phyloP scores from a whole-genome alignment of 2,113 vertebrate species.

The Chloropsis cyanopogon region DNA sequence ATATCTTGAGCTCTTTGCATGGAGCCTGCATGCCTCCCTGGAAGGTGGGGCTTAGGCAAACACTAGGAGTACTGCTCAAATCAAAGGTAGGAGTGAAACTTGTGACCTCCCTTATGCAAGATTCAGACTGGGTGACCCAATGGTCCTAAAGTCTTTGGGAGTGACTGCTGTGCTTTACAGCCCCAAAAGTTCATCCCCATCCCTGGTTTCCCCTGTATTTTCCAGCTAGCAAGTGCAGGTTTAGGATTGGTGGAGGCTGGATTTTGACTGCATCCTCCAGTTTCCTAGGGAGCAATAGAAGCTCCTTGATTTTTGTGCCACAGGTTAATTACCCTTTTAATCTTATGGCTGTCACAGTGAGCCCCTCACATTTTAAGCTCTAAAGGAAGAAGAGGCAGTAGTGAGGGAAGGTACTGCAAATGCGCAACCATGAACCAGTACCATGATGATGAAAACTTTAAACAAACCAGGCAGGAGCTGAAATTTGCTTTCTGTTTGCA shows the following conservation, averaged over 20 bases:
- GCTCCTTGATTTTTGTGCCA: neutral
- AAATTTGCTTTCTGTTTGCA: neutral
- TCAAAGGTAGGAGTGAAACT: neutral
- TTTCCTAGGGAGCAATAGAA: neutral
- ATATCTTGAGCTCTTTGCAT: slow-evolving; percentile 45
- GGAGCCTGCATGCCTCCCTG: slow-evolving; percentile 34
- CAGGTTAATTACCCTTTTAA: neutral
- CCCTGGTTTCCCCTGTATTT: neutral
- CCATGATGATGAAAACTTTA: neutral
- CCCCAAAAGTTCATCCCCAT: neutral
- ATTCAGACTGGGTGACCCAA: neutral
- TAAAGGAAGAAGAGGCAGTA: neutral
- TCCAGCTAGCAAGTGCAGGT: neutral
- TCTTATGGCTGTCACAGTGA: neutral
- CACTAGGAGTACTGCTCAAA: neutral
- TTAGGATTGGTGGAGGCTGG: neutral
- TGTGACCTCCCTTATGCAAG: neutral
- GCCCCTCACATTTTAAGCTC: neutral
- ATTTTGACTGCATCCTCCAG: neutral
- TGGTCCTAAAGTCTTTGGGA: neutral
- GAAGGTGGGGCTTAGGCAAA: slow-evolving; percentile 43
- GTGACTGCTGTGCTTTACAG: neutral
- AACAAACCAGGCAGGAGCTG: neutral
- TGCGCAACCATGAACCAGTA: neutral
- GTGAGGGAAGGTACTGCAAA: neutral